These are phyloP conservation scores for Campopleginae sp. DNA, from an alignment of 2,888 invertebrate genomes.

Conservation along the genomic window DNA sequence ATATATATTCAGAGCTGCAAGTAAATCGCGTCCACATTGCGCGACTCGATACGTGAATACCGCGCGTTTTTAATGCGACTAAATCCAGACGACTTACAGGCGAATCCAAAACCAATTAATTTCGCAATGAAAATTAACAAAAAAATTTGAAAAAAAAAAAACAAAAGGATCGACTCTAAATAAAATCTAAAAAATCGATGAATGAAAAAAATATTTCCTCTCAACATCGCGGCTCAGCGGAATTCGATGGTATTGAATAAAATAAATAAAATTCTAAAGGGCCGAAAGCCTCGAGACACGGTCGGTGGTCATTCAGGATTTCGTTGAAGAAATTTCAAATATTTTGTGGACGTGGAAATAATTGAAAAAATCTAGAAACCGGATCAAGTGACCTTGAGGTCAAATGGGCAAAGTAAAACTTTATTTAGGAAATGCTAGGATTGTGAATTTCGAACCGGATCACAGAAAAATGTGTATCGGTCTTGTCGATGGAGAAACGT, in stretches of 20 bases:
- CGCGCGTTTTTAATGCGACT: slow-evolving; percentile 37
- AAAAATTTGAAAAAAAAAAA: not conserved
- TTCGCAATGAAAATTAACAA: not conserved
- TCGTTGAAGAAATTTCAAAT: too few relatives aligned
- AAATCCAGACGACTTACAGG: not conserved
- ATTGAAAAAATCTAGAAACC: too few relatives aligned
- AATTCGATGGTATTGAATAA: too few relatives aligned
- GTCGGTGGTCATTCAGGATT: too few relatives aligned
- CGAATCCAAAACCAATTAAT: not conserved
- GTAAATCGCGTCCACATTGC: slow-evolving; percentile 48
- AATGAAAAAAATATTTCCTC: too few relatives aligned
- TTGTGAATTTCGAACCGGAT: not conserved
- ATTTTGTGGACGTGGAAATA: too few relatives aligned
- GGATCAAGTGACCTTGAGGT: not conserved
- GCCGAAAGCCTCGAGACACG: too few relatives aligned
- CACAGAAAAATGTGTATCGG: not conserved
- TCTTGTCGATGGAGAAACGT: not conserved
- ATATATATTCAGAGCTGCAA: slow-evolving; percentile 19
- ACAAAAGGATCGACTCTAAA: not conserved
- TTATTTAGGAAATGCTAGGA: not conserved
- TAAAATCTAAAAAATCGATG: too few relatives aligned
- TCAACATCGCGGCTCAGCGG: too few relatives aligned
- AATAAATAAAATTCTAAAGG: too few relatives aligned
- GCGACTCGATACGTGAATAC: slow-evolving; percentile 1
- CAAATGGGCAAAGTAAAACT: not conserved